Evolutionary conservation across 2,797 vertebrate species (phyloP), one percentile per base, ranked within the genome.

Genomic region (Chromis chromis): DNA sequence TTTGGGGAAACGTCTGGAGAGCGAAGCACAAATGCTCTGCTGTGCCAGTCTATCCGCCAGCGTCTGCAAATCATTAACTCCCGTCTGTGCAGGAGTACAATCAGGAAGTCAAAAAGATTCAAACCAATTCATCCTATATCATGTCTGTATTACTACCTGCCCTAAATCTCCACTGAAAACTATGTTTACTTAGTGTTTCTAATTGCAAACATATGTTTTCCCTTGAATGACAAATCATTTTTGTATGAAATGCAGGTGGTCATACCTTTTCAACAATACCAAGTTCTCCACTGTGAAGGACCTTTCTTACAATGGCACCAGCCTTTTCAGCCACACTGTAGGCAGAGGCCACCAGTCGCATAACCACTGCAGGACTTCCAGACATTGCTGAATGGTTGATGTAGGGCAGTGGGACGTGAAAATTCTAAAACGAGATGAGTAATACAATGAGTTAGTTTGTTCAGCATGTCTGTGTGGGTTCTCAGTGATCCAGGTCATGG

Each of bases 231-330:
- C 6, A 14, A 10, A 11, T 21, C n/a, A 19, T n/a, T 48, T 48
- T 19, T 21, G n/a, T 53, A 0, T 25, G 13, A 24, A 22, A 14
- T 6, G 22, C 3, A 10, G 50, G 24, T 13, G 0, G 4, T 31
- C 65, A 21, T 83, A 98, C 98, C 96, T 99, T 99, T 74, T 98
- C 96, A 74, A 99, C 95, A 24, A 99, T 95, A n/a, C 93, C 97
- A 56, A 99, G 94, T 21, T 99, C 95, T 87, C 98, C 97, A 59
- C 92, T 94, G 40, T 96, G 93, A 79, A 99, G 95, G 13, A 99
- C 96, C 9, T 87, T 95, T 73, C 96, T 95, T 56, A 97, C 96
- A 14, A 99, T 97, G 19, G 84, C 70, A 4, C 96, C 97, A 8
- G 97, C 96, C 91, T 94, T 96, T 50, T 98, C 96, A 0, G 97